Evolutionary conservation across 2,888 invertebrate species (phyloP), one percentile per base, ranked within the genome.

Genomic region (Panopea generosa): DNA sequence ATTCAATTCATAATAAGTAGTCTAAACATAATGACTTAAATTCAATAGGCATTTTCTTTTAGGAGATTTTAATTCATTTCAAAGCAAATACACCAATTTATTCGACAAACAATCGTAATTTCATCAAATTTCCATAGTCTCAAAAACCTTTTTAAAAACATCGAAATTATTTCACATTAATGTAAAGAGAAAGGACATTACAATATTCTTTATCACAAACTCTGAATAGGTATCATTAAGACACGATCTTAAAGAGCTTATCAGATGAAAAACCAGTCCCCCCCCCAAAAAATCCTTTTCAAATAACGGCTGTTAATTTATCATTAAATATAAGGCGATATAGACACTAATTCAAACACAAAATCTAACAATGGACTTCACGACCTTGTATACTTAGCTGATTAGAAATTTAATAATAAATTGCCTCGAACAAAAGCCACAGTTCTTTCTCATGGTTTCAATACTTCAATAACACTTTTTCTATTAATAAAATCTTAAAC

Each of bases 371-470:
- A 80, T 72, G 50, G 63, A 60, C 49, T 47, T 22, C 33, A 9
- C 63, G 71, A 67, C 80, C 80, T 80, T 80, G 80, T 80, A 77
- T 80, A 80, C 70, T 66, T 80, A 70, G 73, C 80, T 80, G 80
- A 80, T 80, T 80, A 80, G 69, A 77, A 80, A 76, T 75, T 80
- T 80, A 80, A 77, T 77, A 73, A 80, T 80, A 77, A 77, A 76
- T 68, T 63, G 68, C 60, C 60, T 18, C 71, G 75, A 75, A 79
- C 75, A 79, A 79, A 75, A 61, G 62, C 29, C 45, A 29, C 57
- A 40, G 20, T 55, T 76, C 76, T 72, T 70, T 80, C 68, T 53
- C 43, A 38, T 53, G 69, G 63, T 80, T 73, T 76, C 75, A 72
- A 77, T 76, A 66, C n/a, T n/a, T n/a, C n/a, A n/a, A n/a, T n/a